A percentile compares a stretch with the other conserved stretches of the same genome.
These are phyloP conservation scores for Parus major DNA, from an alignment of 2,113 vertebrate genomes.

Conservation along the genomic window DNA sequence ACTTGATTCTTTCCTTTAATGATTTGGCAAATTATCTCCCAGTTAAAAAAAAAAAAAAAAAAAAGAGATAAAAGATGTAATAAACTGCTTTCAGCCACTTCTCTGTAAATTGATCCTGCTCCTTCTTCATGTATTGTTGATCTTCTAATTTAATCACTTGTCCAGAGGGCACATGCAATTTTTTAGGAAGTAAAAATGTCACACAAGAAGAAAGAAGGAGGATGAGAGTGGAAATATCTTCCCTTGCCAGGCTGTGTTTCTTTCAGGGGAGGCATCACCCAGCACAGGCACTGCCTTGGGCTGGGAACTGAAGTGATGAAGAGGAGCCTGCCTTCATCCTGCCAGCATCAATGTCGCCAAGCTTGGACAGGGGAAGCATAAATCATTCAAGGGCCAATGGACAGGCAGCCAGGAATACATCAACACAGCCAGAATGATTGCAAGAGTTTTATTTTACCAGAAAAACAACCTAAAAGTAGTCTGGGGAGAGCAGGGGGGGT, in stretches of 20 bases:
- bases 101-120: background rate
- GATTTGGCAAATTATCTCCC: background rate
- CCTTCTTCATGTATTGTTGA: constrained; percentile 24
- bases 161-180: background rate
- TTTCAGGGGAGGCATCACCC: background rate
- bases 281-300: background rate
- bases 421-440: background rate
- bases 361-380: background rate
- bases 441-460: background rate
- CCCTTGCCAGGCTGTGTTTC: background rate
- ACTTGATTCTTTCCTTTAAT: background rate
- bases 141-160: constrained; percentile 49
- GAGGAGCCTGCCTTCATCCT: background rate
- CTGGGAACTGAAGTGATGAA: background rate
- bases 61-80: background rate
- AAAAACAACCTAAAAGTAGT: background rate
- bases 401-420: background rate
- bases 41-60: background rate
- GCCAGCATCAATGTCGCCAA: background rate
- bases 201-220: background rate
- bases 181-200: constrained; percentile 35
- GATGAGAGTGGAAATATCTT: background rate
- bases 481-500: rapidly evolving
- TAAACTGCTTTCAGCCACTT: background rate
- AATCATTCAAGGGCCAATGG: background rate